Base-by-base conservation (phyloP, 2,113 vertebrate species). In the Leptobrachium ailaonicum region DNA sequence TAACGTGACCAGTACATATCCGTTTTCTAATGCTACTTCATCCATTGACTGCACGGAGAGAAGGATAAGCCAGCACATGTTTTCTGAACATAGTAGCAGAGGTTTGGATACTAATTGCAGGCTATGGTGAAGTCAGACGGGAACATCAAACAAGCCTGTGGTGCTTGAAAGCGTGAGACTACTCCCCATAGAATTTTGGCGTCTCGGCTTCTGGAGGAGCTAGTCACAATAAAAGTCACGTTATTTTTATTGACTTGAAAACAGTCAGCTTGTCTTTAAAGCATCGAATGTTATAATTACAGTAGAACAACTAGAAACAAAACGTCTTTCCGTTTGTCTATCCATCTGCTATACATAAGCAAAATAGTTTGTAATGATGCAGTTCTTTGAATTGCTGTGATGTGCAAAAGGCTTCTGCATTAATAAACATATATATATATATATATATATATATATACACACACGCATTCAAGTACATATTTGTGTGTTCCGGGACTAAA, bases 221-320 rank as follows among this genome's bases (percentile, higher is more conserved):
- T 77, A 89, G 69, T 58, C 83, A 79, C 74, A 89, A 88, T 82
- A 77, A 85, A 72, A 87, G 74, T 42, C 85, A 86, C 69, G 66
- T 72, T 70, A 83, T 85, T 80, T 86, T 86, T 89, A 88, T 83
- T 87, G 6, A 77, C 58, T 78, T 72, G 64, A 84, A 86, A 82
- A 77, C 83, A 84, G 45, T 84, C 32, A 80, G 76, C 83, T 87
- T 85, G 1, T 70, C 84, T 78, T 85, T 86, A 79, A 71, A 83
- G 87, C 82, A 72, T 53, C 73, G 74, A 0, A 60, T 60, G 8
- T 50, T 5, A 50, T 50, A 50, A 50, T 50, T 50, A 50, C 47
- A 50, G 8, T 50, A 4, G 47, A 4, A 50, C 4, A 50, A 50
- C 8, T 50, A 50, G 20, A 32, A 32, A 32, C 20, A 32, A 32